Base-by-base conservation (phyloP, 2,113 vertebrate genomes). In the Otolemur garnettii region DNA sequence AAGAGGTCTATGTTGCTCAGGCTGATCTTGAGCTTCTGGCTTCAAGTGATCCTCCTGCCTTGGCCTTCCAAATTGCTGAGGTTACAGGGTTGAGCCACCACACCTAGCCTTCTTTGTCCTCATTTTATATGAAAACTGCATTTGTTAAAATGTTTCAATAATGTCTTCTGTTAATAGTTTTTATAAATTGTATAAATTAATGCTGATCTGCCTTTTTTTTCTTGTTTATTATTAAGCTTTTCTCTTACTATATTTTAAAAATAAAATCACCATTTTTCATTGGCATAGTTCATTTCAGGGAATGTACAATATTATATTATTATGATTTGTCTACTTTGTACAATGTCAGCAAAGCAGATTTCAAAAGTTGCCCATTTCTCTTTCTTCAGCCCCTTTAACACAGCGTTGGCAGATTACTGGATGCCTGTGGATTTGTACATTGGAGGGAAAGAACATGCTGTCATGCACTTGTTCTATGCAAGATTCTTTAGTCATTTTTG, bases 401-500 rank as follows among this genome's bases (percentile, higher is more conserved):
- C 98, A 17, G 98, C 97, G 0, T 92, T 98, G 53, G 99, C 98
- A 7, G 99, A 99, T 95, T 98, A 98, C 97, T 99, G 99, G 99
- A 98, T 99, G 98, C 99, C 99, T 4, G 99, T 99, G 97, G 99
- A 99, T 72, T 97, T 99, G 93, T 99, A 99, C 98, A 98, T 99
- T 0, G 99, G 99, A 22, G 99, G 99, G 72, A 99, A 99, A 95
- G 99, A 99, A 62, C 99, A 99, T 2, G 99, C 99, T 0, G 99
- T 99, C 96, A 99, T 99, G 99, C 99, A 99, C 94, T 98, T 99
- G 96, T 99, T 99, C 98, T 99, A 99, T 0, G 99, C 99, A 0
- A 99, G 99, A 53, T 99, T 99, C 98, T 98, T 99, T 53, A 99
- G 98, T 96, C 99, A 99, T 97, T 99, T 99, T 98, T 99, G 99